Percentiles rank a stretch among this genome's conserved stretches.
Conservation (phyloP, 2,888 invertebrate species). For the Adineta ricciae region DNA sequence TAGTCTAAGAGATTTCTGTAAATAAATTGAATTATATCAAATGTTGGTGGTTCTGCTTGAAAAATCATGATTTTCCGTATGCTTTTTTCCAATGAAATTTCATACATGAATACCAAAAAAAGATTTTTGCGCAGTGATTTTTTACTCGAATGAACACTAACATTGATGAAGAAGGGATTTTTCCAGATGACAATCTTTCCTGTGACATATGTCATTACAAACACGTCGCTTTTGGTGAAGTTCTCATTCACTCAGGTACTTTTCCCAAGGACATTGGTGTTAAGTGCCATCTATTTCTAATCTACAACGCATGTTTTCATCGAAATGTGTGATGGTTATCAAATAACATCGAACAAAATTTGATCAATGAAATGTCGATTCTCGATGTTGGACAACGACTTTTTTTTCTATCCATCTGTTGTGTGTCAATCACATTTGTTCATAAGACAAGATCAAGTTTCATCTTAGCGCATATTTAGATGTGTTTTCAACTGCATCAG, state of each 20-base stretch:
- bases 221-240: not conserved
- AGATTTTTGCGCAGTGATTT: not conserved
- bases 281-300: not conserved
- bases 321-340: not conserved
- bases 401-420: not conserved
- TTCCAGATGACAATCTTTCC: not conserved
- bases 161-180: not conserved
- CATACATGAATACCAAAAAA: too few species aligned
- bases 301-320: not conserved
- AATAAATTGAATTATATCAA: not conserved
- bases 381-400: not conserved
- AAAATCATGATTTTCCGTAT: too few species aligned
- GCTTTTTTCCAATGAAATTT: too few species aligned
- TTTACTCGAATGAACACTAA: not conserved
- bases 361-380: not conserved
- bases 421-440: not conserved
- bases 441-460: not conserved
- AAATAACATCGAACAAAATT: not conserved
- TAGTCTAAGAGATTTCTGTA: not conserved
- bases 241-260: not conserved
- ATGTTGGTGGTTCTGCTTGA: too few species aligned
- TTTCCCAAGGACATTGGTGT: too few species aligned
- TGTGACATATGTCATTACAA: not conserved
- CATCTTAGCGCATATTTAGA: not conserved
- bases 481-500: not conserved